Evolutionary conservation across 2,113 vertebrate species (phyloP).

Genomic region (Bothrops jararaca): DNA sequence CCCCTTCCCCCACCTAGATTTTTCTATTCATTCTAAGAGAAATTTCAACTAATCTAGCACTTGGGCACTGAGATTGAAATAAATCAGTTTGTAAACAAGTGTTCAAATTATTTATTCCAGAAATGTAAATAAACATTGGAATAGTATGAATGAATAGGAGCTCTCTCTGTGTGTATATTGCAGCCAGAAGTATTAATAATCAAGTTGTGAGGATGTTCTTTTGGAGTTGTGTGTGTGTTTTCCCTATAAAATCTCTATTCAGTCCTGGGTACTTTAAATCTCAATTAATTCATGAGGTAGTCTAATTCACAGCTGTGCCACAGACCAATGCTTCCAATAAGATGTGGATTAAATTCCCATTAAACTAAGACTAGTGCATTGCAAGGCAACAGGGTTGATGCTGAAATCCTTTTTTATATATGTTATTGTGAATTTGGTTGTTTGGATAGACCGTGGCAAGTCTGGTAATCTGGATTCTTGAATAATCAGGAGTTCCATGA

Average conservation of each 20-base stretch:
- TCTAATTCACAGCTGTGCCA: constrained; percentile 3
- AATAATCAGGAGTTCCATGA: not conserved
- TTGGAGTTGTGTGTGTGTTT: not conserved
- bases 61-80: not conserved
- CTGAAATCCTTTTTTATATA: not conserved
- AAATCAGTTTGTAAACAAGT: not conserved
- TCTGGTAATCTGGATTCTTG: not conserved
- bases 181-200: not conserved
- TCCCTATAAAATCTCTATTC: not conserved
- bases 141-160: not conserved
- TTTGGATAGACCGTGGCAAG: not conserved
- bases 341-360: constrained; percentile 6
- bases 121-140: not conserved
- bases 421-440: not conserved
- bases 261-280: not conserved
- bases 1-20: not conserved
- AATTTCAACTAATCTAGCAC: not conserved
- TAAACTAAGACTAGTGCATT: not conserved
- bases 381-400: not conserved
- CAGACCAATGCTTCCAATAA: not conserved
- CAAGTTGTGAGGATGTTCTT: not conserved
- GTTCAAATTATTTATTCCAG: not conserved
- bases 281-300: constrained; percentile 12
- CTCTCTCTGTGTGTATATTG: not conserved
- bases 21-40: not conserved